Evolutionary conservation across 2,113 vertebrate species (phyloP).

Genomic region (Notechis scutatus): DNA sequence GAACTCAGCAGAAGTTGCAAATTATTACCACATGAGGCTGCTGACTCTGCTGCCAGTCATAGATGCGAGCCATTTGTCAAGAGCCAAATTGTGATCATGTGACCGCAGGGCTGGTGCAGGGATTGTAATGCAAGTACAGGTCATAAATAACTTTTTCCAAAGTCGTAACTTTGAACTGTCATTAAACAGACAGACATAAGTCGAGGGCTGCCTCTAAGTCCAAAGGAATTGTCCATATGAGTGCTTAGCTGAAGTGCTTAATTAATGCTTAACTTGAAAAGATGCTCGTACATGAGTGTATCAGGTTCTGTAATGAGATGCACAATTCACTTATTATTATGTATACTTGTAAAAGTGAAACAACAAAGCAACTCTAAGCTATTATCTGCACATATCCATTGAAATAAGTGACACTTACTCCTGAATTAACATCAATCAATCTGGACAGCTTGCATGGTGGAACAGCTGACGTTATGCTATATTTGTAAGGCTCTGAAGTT

Average conservation of each 20-base stretch:
- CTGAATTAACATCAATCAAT: neutral
- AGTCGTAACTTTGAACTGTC: neutral
- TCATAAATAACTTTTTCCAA: neutral
- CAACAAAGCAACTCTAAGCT: neutral
- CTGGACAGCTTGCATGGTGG: neutral
- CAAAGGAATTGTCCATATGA: neutral
- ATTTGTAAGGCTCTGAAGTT: neutral
- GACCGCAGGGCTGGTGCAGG: accelerated
- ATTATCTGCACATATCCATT: neutral
- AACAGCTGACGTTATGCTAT: neutral
- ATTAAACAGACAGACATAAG: neutral
- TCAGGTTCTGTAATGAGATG: neutral
- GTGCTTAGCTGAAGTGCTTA: neutral
- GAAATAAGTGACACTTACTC: neutral
- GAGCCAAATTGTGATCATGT: neutral
- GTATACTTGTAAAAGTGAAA: neutral
- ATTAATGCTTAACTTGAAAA: neutral
- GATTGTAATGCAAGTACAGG: neutral
- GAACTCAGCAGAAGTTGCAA: neutral
- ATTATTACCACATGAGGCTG: neutral
- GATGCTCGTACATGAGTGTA: neutral
- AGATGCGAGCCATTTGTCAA: neutral
- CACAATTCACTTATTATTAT: neutral
- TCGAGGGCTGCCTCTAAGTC: neutral
- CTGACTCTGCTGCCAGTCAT: neutral